Conservation (phyloP, 2,888 invertebrate species). For the Sphaeridia pumilis region DNA sequence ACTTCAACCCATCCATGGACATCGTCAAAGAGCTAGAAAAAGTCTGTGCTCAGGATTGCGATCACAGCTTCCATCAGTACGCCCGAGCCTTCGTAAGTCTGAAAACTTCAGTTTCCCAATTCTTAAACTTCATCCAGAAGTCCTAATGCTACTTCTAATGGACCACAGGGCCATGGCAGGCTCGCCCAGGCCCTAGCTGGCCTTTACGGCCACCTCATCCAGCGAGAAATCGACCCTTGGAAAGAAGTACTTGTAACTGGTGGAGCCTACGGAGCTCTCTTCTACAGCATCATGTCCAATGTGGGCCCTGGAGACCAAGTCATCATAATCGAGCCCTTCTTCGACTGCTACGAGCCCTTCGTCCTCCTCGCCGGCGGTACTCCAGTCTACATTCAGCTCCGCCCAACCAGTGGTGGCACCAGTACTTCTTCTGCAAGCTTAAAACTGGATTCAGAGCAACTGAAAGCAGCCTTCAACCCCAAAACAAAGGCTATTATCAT, state of each 20-base stretch:
- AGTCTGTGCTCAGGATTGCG: slow-evolving; percentile 50
- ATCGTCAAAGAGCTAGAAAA: slow-evolving; percentile 59
- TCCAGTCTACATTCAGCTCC: slow-evolving; percentile 74
- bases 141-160: slow-evolving; percentile 28
- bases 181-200: slow-evolving; percentile 72
- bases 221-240: slow-evolving; percentile 62
- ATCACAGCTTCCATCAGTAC: slow-evolving; percentile 77
- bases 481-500: slow-evolving; percentile 89
- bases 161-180: slow-evolving; percentile 71
- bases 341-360: slow-evolving; percentile 47
- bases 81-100: slow-evolving; percentile 86
- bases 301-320: slow-evolving; percentile 33
- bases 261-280: slow-evolving; percentile 93
- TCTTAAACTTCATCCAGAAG: too few relatives aligned
- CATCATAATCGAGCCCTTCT: slow-evolving; percentile 33
- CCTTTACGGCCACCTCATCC: slow-evolving; percentile 67
- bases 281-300: slow-evolving; percentile 58
- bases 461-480: slow-evolving; percentile 63
- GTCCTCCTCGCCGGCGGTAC: slow-evolving; percentile 74
- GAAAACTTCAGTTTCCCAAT: too few relatives aligned
- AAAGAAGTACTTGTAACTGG: slow-evolving; percentile 77
- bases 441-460: slow-evolving; percentile 69
- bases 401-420: slow-evolving; percentile 45
- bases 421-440: slow-evolving; percentile 65
- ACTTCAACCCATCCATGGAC: slow-evolving; percentile 66